Conservation (phyloP, 1,140 invertebrate species). For the Nautilus pompilius region DNA sequence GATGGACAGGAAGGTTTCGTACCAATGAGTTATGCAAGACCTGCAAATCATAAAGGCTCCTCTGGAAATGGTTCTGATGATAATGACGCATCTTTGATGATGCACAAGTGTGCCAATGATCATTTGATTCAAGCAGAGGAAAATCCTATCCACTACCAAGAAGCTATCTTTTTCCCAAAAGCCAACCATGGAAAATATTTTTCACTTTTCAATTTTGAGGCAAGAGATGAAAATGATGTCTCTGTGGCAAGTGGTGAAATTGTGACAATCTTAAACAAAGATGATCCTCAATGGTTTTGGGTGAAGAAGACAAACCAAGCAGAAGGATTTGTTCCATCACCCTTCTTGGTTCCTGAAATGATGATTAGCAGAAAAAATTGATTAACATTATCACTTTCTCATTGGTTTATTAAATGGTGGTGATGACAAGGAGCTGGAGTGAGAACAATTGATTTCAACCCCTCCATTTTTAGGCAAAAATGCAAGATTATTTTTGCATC, state of each 20-base stretch:
- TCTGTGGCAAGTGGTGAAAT: conserved; percentile 90
- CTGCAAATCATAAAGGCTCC: background rate
- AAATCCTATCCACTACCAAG: conserved; percentile 2
- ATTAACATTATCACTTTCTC: too few relatives aligned
- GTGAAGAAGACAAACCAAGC: conserved; percentile 85
- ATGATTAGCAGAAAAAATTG: too few relatives aligned
- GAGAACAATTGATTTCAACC: too few relatives aligned
- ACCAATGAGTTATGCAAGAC: conserved; percentile 59
- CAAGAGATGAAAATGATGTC: conserved; percentile 90
- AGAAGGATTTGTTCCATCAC: conserved; percentile 92
- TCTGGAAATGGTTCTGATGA: background rate
- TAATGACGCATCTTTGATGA: background rate
- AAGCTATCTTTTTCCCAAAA: conserved; percentile 79
- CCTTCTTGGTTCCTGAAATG: conserved; percentile 75
- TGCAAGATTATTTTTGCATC: too few relatives aligned
- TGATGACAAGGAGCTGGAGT: too few relatives aligned
- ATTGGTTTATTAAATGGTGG: too few relatives aligned
- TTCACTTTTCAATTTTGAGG: conserved; percentile 88
- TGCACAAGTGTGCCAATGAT: background rate
- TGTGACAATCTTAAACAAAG: conserved; percentile 88
- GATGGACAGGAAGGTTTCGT: conserved; percentile 89
- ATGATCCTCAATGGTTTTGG: conserved; percentile 96
- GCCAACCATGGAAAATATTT: conserved; percentile 86
- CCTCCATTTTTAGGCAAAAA: too few relatives aligned
- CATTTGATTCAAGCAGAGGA: background rate